Evolutionary conservation across 2,797 vertebrate species (phyloP).

Genomic region (Morus bassanus): DNA sequence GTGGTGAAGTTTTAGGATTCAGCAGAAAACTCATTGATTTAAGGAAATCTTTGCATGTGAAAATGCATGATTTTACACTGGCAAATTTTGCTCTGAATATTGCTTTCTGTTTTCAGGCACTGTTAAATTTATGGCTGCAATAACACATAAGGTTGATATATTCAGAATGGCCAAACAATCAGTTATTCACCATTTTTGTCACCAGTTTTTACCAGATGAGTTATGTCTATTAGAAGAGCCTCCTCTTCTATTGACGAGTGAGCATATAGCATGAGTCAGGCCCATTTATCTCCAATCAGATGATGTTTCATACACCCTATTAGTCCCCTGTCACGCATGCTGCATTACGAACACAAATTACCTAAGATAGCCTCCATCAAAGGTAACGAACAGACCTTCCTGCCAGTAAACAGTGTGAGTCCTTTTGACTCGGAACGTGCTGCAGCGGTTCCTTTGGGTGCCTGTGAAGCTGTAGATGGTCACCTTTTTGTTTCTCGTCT

Average conservation of each 20-base stretch:
- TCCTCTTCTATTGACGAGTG: constrained; percentile 10
- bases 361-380: constrained; percentile 97
- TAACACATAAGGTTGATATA: neutral
- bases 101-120: neutral
- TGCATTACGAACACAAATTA: constrained; percentile 71
- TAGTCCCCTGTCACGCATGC: constrained; percentile 40
- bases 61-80: neutral
- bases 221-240: neutral
- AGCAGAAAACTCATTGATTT: neutral
- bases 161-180: constrained; percentile 2
- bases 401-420: constrained; percentile 98
- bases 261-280: neutral
- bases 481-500: constrained; percentile 79
- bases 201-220: constrained; percentile 13
- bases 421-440: constrained; percentile 94
- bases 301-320: neutral
- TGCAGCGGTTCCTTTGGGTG: constrained; percentile 89
- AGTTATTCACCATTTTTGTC: neutral
- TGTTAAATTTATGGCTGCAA: neutral
- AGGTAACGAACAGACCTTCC: constrained; percentile 94
- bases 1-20: neutral
- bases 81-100: neutral
- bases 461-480: constrained; percentile 92
- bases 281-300: constrained; percentile 35
- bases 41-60: neutral